Evolutionary conservation across 1,140 invertebrate species (phyloP).

Genomic region (Bombus confusus): DNA sequence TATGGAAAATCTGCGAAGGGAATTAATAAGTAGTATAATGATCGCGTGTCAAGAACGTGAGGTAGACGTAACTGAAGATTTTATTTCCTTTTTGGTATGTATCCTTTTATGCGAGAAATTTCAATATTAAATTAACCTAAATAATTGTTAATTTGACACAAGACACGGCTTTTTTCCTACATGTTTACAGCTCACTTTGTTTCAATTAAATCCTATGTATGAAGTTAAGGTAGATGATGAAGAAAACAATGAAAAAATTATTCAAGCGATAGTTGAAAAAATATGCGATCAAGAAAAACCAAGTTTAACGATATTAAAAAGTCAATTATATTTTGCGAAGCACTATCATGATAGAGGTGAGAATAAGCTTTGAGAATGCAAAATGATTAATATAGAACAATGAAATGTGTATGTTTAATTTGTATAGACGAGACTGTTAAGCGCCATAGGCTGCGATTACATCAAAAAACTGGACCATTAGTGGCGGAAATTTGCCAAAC

Average conservation of each 20-base stretch:
- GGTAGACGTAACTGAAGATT: constrained; percentile 69
- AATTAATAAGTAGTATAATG: constrained; percentile 68
- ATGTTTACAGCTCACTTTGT: constrained; percentile 31
- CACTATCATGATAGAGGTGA: constrained; percentile 85
- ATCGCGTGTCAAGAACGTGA: constrained; percentile 65
- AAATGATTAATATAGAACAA: no score
- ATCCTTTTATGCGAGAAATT: background rate
- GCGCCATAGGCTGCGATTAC: constrained; percentile 82
- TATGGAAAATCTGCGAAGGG: constrained; percentile 70
- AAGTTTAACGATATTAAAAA: constrained; percentile 83
- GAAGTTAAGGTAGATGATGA: constrained; percentile 56
- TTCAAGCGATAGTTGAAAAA: constrained; percentile 65
- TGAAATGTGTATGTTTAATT: background rate
- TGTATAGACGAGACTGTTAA: constrained; percentile 81
- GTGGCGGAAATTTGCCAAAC: constrained; percentile 84
- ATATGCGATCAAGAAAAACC: constrained; percentile 73
- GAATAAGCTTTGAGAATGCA: background rate
- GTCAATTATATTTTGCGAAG: constrained; percentile 88
- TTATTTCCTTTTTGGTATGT: constrained; percentile 76
- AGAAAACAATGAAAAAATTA: constrained; percentile 36
- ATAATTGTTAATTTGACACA: background rate
- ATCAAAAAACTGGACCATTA: constrained; percentile 81
- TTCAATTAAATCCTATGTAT: constrained; percentile 69
- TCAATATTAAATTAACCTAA: background rate
- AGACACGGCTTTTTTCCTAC: background rate